Base-by-base conservation (phyloP, 2,113 vertebrate species). In the Aleadryas rufinucha region DNA sequence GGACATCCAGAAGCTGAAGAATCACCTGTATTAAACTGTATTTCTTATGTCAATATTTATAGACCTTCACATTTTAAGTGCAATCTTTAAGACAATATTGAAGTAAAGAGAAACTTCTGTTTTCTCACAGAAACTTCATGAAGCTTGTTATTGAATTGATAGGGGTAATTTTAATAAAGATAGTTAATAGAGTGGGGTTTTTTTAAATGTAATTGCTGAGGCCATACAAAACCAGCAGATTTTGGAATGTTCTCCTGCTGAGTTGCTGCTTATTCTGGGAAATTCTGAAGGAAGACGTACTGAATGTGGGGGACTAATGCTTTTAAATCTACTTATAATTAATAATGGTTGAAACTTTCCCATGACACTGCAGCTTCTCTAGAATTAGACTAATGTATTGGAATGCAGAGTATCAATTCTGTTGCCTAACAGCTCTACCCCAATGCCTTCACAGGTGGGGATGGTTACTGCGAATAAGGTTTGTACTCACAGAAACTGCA, bases 361-460 rank as follows among this genome's bases (percentile, higher is more conserved):
- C 86, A 35, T 88, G 94, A 87, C 82, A 59, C 60, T 79, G 92
- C 86, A 81, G 83, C 89, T 90, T 95, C 93, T 96, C 53, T 91
- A 96, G 92, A 91, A 17, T 91, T 78, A 97, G 68, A 79, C 91
- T 95, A 76, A 92, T 98, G 93, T 97, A 7, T 96, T 97, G 94
- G 96, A 92, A 94, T 96, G 96, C 94, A 30, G 82, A 77, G 49
- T 85, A 6, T 88, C 42, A 82, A 83, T 96, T 94, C 89, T 97
- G 94, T 97, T 97, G 96, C 96, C 98, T 98, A 98, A 98, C 96
- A 95, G 97, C 98, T 97, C 80, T 97, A 97, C 98, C 94, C 98
- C 97, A 96, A 97, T 95, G 91, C 98, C 97, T 99, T 97, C 98
- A 95, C 99, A 99, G 99, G 98, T 98, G 99, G 98, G 99, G 98